Evolutionary conservation across 2,888 invertebrate species (phyloP).

Genomic region (Tenthredo scrophulariae): DNA sequence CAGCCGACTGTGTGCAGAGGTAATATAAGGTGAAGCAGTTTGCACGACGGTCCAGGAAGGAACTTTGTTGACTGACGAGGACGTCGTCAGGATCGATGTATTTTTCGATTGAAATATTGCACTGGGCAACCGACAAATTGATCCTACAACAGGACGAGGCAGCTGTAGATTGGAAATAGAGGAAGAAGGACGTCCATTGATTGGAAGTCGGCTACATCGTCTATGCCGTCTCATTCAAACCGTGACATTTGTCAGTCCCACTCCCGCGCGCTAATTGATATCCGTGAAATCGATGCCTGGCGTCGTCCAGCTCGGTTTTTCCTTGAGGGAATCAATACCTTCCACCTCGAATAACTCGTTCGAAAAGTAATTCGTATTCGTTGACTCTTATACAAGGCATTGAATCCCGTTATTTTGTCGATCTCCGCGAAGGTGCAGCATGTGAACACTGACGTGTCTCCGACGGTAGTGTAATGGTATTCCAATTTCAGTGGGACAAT

Average conservation of each 20-base stretch:
- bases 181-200: conserved; percentile 54
- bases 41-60: not conserved
- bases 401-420: too few species aligned
- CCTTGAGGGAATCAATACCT: not conserved
- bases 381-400: not conserved
- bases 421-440: too few species aligned
- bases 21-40: not conserved
- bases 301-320: not conserved
- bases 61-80: not conserved
- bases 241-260: conserved; percentile 37
- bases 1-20: not conserved
- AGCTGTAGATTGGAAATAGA: conserved; percentile 25
- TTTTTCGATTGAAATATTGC: not conserved
- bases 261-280: conserved; percentile 41
- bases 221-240: conserved; percentile 12
- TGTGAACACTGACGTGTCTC: too few species aligned
- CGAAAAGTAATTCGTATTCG: not conserved
- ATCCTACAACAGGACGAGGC: not conserved
- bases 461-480: not conserved
- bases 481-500: not conserved
- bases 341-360: not conserved
- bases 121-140: conserved; percentile 26
- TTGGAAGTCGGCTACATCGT: conserved; percentile 52
- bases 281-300: conserved; percentile 2
- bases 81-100: not conserved